Conservation (phyloP, 64 coral and sea anemone genomes). For the Actinia tenebrosa region DNA sequence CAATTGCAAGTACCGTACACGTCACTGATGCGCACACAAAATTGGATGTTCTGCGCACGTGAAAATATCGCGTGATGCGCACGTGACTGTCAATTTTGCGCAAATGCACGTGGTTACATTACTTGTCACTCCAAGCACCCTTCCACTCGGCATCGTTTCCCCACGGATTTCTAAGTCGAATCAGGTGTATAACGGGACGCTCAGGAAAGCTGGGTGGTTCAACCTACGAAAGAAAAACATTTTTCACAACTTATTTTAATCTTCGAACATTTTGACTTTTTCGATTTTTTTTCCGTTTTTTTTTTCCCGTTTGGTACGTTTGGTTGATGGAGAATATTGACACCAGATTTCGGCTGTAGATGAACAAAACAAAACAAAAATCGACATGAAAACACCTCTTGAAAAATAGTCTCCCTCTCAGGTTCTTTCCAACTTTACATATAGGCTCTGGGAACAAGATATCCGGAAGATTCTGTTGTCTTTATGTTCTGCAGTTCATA, state of each 20-base stretch:
- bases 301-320: conserved; percentile 21
- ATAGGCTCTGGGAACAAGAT: too few species aligned
- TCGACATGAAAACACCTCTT: too few species aligned
- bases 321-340: neutral
- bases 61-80: neutral
- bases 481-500: too few species aligned
- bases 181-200: conserved; percentile 41
- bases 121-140: conserved; percentile 83
- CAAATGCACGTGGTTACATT: neutral
- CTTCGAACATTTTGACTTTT: neutral
- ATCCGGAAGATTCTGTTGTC: too few species aligned
- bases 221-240: conserved; percentile 8
- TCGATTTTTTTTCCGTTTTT: neutral
- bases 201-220: conserved; percentile 29
- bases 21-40: neutral
- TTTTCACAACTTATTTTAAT: neutral
- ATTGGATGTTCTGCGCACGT: neutral
- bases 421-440: too few species aligned
- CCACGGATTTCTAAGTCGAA: conserved; percentile 74
- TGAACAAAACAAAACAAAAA: neutral
- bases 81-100: neutral
- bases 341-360: neutral
- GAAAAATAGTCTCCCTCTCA: too few species aligned
- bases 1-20: neutral
- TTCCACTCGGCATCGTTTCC: conserved; percentile 73